A percentile compares a stretch with the other conserved stretches of the same genome.
Evolutionary conservation across 2,888 invertebrate species (phyloP).

Genomic region (Gonocerus acuteangulatus): DNA sequence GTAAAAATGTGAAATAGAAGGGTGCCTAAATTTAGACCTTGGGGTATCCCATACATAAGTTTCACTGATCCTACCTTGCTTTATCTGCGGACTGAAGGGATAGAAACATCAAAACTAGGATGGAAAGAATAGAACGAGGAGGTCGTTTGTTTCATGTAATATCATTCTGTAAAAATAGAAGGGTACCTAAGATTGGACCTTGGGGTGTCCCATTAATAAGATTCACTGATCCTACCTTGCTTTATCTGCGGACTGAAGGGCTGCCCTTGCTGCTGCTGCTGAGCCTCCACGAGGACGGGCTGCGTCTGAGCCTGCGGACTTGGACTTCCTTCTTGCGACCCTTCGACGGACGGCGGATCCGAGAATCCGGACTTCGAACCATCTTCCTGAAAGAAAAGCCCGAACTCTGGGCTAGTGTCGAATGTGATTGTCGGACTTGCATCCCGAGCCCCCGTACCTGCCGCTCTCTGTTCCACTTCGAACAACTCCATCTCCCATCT

Average conservation of each 20-base stretch:
- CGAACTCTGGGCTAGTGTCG: constrained; percentile 69
- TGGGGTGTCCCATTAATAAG: too few relatives aligned
- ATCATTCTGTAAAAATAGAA: too few relatives aligned
- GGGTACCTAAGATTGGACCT: too few relatives aligned
- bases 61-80: neutral
- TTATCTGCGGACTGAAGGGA: neutral
- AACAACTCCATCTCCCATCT: constrained; percentile 18
- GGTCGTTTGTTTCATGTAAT: too few relatives aligned
- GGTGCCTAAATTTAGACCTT: too few relatives aligned
- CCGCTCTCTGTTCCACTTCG: constrained; percentile 10
- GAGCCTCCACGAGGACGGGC: too few relatives aligned
- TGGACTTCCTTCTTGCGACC: neutral
- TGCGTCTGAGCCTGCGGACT: neutral
- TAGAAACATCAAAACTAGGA: too few relatives aligned
- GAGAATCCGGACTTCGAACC: constrained; percentile 47
- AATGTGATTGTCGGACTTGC: constrained; percentile 44
- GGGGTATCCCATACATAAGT: too few relatives aligned
- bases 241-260: constrained; percentile 1
- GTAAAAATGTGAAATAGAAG: too few relatives aligned
- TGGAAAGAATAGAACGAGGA: too few relatives aligned
- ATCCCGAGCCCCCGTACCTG: neutral
- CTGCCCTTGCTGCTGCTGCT: neutral
- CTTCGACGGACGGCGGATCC: neutral
- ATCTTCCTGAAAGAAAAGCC: constrained; percentile 68
- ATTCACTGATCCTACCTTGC: neutral